A percentile compares a stretch with the other conserved stretches of the same genome.
These are phyloP conservation scores for Muscidifurax raptorellus DNA, from an alignment of 1,140 invertebrate genomes.

Conservation along the genomic window DNA sequence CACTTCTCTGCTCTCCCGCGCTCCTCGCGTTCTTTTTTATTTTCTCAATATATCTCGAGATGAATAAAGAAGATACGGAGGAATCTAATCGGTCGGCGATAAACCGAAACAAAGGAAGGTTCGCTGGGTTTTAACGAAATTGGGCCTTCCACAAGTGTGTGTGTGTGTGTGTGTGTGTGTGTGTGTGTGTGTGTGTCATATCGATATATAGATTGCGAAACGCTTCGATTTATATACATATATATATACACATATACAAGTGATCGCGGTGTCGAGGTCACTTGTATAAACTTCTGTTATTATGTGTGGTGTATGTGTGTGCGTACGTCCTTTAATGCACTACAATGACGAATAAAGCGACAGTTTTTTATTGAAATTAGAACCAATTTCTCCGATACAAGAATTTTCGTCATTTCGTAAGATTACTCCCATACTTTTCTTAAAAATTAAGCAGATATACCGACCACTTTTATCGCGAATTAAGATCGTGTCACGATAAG, in stretches of 20 bases:
- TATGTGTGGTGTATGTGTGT: too few species aligned
- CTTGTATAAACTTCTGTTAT: neutral
- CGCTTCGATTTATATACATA: too few species aligned
- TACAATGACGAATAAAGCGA: too few species aligned
- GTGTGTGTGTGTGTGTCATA: neutral
- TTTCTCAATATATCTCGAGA: neutral
- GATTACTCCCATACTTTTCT: too few species aligned
- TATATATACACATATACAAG: too few species aligned
- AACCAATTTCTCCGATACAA: too few species aligned
- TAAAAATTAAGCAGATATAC: too few species aligned
- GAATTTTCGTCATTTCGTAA: too few species aligned
- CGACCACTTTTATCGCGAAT: too few species aligned
- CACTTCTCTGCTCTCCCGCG: neutral
- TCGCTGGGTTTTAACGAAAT: neutral
- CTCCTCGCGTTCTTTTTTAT: neutral
- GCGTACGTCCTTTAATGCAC: too few species aligned
- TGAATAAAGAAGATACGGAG: neutral
- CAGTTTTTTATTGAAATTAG: too few species aligned
- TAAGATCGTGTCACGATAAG: too few species aligned
- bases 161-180: neutral
- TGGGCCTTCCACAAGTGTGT: neutral
- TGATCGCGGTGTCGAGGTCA: neutral
- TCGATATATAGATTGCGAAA: neutral
- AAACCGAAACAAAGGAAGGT: constrained; percentile 8
- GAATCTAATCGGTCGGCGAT: neutral